Base-by-base conservation (phyloP, 2,888 invertebrate species). In the Hofmannophila pseudospretella region DNA sequence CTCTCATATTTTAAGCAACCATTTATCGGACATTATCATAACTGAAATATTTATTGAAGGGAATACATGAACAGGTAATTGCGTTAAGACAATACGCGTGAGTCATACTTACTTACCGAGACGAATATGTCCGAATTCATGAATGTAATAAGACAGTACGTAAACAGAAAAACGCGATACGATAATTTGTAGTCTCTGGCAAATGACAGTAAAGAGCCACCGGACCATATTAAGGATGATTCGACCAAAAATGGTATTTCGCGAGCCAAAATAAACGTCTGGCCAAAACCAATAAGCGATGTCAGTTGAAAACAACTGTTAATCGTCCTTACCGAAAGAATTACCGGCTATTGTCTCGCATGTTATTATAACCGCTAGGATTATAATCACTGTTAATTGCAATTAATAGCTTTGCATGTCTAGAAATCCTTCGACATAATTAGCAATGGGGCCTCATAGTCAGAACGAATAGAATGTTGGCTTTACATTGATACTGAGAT, bases 161-260 rank as follows among this genome's bases (percentile, higher is more conserved):
- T 52, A 51, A 59, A 58, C 54, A 55, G 52, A 62, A 51, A 34
- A 49, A 48, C 41, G 36, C 33, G 34, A 39, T 49, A 49, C 55
- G 49, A 52, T 54, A 69, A 67, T 66, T 67, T 66, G 54, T 66
- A 64, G 58, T 57, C 57, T 41, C 46, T 49, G 53, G 54, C 56
- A 66, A 66, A 67, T 59, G 55, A 67, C 54, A 67, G 71, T 65
- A 64, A 71, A 65, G 48, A 51, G 47, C 47, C 47, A 43, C 28
- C 44, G 45, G 39, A 37, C 71, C 71, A 39, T 69, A 53, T 56
- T 55, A 14, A 64, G 62, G 36, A 42, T 47, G 54, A 57, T 65
- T 58, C 50, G 25, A 41, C 51, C 53, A 34, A 60, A 72, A 65
- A 64, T 51, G 66, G 65, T 53, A 55, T 56, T 59, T 62, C 49